phyloP scores from a whole-genome alignment of 1,140 invertebrate genomes.

The Archivesica marissinica region DNA sequence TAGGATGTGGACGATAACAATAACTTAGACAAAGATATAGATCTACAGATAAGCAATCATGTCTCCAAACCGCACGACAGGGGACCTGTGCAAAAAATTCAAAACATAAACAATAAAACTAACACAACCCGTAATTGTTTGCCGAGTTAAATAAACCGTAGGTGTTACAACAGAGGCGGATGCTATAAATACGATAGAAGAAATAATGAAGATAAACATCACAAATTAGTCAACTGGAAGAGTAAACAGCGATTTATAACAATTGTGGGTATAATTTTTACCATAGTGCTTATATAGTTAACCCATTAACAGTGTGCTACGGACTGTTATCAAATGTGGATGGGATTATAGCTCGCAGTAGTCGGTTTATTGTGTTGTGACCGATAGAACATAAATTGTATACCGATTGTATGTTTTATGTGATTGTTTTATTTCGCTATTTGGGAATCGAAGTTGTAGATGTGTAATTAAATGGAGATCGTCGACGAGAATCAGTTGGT shows the following conservation, averaged over 20 bases:
- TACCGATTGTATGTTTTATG: neutral
- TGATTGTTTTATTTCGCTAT: conserved; percentile 11
- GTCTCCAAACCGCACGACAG: neutral
- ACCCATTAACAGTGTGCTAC: neutral
- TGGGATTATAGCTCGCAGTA: neutral
- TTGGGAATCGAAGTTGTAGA: neutral
- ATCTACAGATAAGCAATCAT: neutral
- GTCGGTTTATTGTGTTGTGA: conserved; percentile 6
- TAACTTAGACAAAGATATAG: neutral
- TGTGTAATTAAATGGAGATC: conserved; percentile 15
- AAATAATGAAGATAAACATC: conserved; percentile 26
- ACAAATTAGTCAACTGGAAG: conserved; percentile 12
- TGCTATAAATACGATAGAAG: neutral
- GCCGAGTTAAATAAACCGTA: conserved; percentile 29
- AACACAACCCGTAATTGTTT: neutral
- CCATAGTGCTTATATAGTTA: neutral
- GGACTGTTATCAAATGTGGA: neutral
- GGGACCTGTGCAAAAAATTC: neutral
- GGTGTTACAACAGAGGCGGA: neutral
- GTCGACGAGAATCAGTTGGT: neutral
- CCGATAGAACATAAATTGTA: neutral
- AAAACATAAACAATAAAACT: neutral
- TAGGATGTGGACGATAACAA: neutral
- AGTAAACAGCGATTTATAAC: conserved; percentile 12
- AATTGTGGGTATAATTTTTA: neutral